These are phyloP conservation scores for Agrenia bidenticulata DNA, from an alignment of 2,888 invertebrate genomes.

Conservation along the genomic window DNA sequence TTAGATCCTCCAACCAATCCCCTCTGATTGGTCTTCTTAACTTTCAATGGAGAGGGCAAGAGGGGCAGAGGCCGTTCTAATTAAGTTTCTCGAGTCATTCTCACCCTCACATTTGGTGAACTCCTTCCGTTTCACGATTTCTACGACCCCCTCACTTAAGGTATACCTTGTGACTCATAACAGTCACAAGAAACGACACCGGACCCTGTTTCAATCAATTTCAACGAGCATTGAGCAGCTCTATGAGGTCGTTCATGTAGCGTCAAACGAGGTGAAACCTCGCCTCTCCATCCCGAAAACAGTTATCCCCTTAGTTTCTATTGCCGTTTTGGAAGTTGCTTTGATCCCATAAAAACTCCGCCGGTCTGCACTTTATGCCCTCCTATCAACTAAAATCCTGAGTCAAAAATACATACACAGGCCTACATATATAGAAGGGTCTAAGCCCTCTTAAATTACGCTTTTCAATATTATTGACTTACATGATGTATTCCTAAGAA, in stretches of 20 bases:
- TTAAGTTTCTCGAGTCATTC: constrained; percentile 36
- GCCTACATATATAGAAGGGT: neutral
- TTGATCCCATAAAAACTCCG: constrained; percentile 13
- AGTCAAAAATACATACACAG: neutral
- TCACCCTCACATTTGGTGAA: neutral
- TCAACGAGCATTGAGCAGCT: constrained; percentile 32
- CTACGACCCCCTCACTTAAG: neutral
- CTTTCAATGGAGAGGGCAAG: constrained; percentile 5
- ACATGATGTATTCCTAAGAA: neutral
- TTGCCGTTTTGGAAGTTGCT: constrained; percentile 11
- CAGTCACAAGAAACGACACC: constrained; percentile 44
- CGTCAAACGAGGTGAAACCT: constrained; percentile 43
- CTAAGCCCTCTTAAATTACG: constrained; percentile 11
- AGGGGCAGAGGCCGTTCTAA: constrained; percentile 45
- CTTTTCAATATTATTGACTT: constrained; percentile 15
- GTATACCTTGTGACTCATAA: constrained; percentile 41
- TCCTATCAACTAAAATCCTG: neutral
- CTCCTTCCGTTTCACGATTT: neutral
- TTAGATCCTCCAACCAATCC: constrained; percentile 33
- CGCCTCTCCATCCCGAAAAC: constrained; percentile 23
- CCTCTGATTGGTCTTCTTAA: constrained; percentile 36
- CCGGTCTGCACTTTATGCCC: constrained; percentile 1
- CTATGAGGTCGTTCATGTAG: constrained; percentile 25
- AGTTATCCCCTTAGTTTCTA: constrained; percentile 20
- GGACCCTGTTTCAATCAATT: constrained; percentile 48